These are phyloP conservation scores for Xenopus borealis DNA, from an alignment of 2,113 vertebrate genomes.

Conservation along the genomic window DNA sequence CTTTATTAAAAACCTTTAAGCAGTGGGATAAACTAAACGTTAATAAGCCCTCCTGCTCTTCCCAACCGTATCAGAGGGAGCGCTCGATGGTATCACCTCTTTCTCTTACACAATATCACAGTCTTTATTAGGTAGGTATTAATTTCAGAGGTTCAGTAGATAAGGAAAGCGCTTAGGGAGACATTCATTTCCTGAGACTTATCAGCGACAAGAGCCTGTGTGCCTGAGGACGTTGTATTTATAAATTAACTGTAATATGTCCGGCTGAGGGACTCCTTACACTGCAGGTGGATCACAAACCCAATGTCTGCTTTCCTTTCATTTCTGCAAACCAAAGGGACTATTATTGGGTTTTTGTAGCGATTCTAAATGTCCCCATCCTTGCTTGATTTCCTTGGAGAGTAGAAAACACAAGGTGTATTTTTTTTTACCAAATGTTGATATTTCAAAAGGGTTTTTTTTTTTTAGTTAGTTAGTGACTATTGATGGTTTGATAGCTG, in stretches of 20 bases:
- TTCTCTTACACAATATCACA: conserved; percentile 60
- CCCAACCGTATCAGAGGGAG: conserved; percentile 59
- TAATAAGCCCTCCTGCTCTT: conserved; percentile 67
- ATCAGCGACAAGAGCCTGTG: conserved; percentile 71
- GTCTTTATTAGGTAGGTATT: conserved; percentile 81
- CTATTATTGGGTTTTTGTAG: conserved; percentile 5
- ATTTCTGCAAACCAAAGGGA: background rate
- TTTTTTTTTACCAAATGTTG: too few species aligned
- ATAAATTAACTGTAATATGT: conserved; percentile 75
- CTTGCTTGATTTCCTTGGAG: background rate
- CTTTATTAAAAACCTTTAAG: conserved; percentile 39
- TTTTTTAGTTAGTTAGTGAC: too few species aligned
- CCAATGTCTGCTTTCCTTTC: conserved; percentile 8
- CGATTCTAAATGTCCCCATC: background rate
- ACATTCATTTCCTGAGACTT: conserved; percentile 80
- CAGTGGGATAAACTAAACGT: conserved; percentile 53
- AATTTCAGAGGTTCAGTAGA: conserved; percentile 74
- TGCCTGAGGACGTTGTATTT: conserved; percentile 67
- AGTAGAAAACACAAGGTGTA: too few species aligned
- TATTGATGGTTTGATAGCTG: too few species aligned
- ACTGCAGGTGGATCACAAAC: conserved; percentile 46
- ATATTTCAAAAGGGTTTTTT: too few species aligned
- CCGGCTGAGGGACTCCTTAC: conserved; percentile 57
- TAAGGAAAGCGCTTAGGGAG: conserved; percentile 72
- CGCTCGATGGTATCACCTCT: conserved; percentile 28